Percentiles rank a stretch among this genome's conserved stretches.
Evolutionary conservation across 1,140 invertebrate genomes (phyloP).

Genomic region (Melanaphis sacchari): DNA sequence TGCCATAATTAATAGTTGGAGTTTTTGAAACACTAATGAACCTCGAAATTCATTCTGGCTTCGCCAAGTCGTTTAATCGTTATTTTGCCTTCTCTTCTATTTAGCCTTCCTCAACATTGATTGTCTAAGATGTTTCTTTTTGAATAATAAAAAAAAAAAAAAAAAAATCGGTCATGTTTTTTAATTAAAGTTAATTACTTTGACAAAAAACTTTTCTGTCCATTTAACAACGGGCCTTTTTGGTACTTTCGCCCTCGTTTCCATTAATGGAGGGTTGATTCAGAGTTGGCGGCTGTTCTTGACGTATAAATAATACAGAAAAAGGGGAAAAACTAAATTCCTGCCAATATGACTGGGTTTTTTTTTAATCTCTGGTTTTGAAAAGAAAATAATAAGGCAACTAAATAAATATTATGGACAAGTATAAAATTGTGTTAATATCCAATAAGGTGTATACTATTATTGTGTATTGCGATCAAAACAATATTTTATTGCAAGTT

Average conservation of each 20-base stretch:
- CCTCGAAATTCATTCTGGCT: conserved; percentile 36
- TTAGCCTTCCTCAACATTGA: conserved; percentile 45
- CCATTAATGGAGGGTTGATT: conserved; percentile 41
- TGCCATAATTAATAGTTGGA: conserved; percentile 45
- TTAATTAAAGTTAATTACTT: conserved; percentile 57
- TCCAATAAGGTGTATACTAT: neutral
- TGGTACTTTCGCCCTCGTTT: neutral
- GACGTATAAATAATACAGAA: conserved; percentile 55
- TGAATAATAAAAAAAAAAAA: conserved; percentile 50
- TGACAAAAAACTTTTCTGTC: conserved; percentile 52
- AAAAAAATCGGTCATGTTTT: conserved; percentile 47
- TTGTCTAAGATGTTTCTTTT: conserved; percentile 49
- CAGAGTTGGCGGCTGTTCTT: conserved; percentile 40
- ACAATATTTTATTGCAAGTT: neutral
- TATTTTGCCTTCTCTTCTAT: neutral
- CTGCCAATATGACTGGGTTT: conserved; percentile 43
- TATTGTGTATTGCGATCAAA: neutral
- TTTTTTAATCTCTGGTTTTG: conserved; percentile 52
- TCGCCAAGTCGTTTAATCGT: conserved; percentile 45
- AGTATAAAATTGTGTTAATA: conserved; percentile 20
- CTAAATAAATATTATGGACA: conserved; percentile 32
- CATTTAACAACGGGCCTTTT: conserved; percentile 50
- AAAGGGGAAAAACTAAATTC: conserved; percentile 30
- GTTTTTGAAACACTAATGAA: conserved; percentile 52
- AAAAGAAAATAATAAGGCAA: conserved; percentile 38